Conservation (phyloP, 2,113 vertebrate species). For the Pangasianodon hypophthalmus region DNA sequence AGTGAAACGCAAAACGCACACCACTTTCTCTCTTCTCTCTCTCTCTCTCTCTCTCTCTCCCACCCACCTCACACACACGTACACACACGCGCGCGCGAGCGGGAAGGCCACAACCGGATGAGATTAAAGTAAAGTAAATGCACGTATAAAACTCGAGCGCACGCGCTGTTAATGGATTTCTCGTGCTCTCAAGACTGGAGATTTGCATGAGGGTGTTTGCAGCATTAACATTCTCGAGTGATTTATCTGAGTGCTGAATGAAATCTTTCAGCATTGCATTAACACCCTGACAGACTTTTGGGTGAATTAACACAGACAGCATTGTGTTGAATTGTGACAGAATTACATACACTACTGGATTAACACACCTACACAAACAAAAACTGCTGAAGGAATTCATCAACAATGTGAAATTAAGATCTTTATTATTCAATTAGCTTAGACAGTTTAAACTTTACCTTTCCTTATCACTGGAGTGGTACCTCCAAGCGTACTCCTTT, state of each 20-base stretch:
- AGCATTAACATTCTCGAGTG: not conserved
- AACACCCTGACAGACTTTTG: not conserved
- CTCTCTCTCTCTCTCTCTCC: not conserved
- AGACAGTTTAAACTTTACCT: not conserved
- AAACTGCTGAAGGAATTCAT: not conserved
- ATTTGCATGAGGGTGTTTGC: not conserved
- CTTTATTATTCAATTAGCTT: not conserved
- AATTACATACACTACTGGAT: not conserved
- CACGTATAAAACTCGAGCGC: not conserved
- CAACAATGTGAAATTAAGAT: not conserved
- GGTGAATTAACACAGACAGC: not conserved
- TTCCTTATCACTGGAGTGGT: not conserved
- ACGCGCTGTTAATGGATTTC: not conserved
- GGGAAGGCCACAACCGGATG: slow-evolving; percentile 27
- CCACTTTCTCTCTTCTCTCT: not conserved
- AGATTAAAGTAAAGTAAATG: slow-evolving; percentile 26
- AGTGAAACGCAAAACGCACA: not conserved
- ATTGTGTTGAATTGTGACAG: not conserved
- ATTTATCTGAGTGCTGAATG: not conserved
- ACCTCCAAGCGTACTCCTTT: not conserved
- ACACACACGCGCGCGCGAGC: not conserved
- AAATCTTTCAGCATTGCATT: not conserved
- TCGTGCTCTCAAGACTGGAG: not conserved
- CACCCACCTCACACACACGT: not conserved
- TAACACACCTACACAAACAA: not conserved